Evolutionary conservation across 1,140 invertebrate genomes (phyloP).

Genomic region (Zaprionus inermis): DNA sequence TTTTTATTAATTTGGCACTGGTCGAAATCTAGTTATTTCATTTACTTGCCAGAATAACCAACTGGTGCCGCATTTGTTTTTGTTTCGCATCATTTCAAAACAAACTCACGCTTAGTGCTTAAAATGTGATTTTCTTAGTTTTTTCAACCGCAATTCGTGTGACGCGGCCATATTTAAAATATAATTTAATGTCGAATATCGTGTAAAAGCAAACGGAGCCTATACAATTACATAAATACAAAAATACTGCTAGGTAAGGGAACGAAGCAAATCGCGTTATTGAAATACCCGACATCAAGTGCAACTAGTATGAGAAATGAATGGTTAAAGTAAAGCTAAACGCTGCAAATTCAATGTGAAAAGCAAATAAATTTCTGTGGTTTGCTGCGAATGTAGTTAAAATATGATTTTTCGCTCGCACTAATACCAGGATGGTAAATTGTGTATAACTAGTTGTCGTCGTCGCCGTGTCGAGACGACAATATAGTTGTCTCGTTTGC

Average conservation of each 20-base stretch:
- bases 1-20: slow-evolving; percentile 71
- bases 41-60: slow-evolving; percentile 70
- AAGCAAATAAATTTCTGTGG: slow-evolving; percentile 57
- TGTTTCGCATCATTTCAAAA: slow-evolving; percentile 50
- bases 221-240: slow-evolving; percentile 72
- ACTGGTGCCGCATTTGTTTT: slow-evolving; percentile 75
- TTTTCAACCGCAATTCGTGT: slow-evolving; percentile 55
- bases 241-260: slow-evolving; percentile 52
- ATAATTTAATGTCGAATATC: slow-evolving; percentile 59
- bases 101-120: slow-evolving; percentile 41
- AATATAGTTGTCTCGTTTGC: slow-evolving; percentile 58
- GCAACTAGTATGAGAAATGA: slow-evolving; percentile 43
- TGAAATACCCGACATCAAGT: slow-evolving; percentile 25
- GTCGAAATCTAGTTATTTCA: slow-evolving; percentile 71
- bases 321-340: background rate
- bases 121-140: slow-evolving; percentile 64
- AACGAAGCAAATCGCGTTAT: background rate
- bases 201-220: slow-evolving; percentile 40
- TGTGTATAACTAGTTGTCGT: slow-evolving; percentile 71
- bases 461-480: slow-evolving; percentile 33
- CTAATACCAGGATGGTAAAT: slow-evolving; percentile 67
- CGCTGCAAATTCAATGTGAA: slow-evolving; percentile 12
- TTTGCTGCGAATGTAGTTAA: slow-evolving; percentile 58
- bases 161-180: slow-evolving; percentile 79
- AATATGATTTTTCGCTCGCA: slow-evolving; percentile 76